Evolutionary conservation across 2,113 vertebrate genomes (phyloP).

Genomic region (Seriola rivoliana): DNA sequence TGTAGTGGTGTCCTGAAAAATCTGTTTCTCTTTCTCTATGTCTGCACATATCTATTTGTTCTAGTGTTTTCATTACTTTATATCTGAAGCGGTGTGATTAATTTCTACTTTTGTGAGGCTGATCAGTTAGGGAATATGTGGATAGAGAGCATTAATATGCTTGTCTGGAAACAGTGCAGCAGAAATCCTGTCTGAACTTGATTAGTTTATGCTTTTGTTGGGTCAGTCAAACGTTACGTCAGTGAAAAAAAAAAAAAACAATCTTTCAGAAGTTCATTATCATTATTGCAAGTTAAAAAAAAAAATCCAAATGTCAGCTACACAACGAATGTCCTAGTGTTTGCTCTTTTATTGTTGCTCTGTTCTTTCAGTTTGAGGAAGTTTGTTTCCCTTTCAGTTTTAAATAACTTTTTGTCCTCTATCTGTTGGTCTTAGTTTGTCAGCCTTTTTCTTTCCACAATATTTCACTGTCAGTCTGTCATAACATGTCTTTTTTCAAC

Average conservation of each 20-base stretch:
- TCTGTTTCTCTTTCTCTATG: neutral
- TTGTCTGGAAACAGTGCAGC: neutral
- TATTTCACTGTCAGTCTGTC: slow-evolving; percentile 17
- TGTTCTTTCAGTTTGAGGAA: slow-evolving; percentile 15
- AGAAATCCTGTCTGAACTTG: neutral
- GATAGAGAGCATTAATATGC: neutral
- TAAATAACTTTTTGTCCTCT: slow-evolving; percentile 22
- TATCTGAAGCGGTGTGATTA: slow-evolving; percentile 30
- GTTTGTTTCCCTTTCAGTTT: slow-evolving; percentile 24
- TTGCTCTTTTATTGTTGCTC: neutral
- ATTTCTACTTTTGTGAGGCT: slow-evolving; percentile 24
- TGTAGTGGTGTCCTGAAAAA: neutral
- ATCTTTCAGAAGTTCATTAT: neutral
- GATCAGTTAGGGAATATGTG: neutral
- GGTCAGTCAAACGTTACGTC: neutral
- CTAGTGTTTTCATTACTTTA: slow-evolving; percentile 11
- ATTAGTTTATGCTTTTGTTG: slow-evolving; percentile 1
- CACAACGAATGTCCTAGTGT: neutral
- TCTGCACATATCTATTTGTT: neutral
- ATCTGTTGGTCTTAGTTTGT: neutral
- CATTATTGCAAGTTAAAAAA: slow-evolving; percentile 5
- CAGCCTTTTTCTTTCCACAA: neutral
- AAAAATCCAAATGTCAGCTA: neutral
- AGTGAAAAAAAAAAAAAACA: neutral
- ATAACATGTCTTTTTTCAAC: neutral